These are phyloP conservation scores for Magallana gigas DNA, from an alignment of 1,140 invertebrate species.

Conservation along the genomic window DNA sequence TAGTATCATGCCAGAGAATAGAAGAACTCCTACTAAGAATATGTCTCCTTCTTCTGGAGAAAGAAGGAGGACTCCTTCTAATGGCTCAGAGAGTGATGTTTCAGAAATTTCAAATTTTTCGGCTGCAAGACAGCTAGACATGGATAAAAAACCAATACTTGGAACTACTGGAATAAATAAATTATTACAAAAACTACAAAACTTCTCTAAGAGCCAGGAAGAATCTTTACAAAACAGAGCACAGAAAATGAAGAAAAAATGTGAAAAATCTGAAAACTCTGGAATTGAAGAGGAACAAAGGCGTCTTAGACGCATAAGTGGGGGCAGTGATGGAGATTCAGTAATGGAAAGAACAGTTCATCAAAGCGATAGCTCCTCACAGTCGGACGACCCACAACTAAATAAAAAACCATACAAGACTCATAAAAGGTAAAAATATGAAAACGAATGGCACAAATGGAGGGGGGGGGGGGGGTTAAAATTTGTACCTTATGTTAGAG, in stretches of 20 bases:
- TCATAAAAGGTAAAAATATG: constrained; percentile 61
- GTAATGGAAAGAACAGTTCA: constrained; percentile 48
- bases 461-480: too few relatives aligned
- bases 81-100: constrained; percentile 60
- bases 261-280: constrained; percentile 30
- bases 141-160: constrained; percentile 40
- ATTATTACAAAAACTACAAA: constrained; percentile 66
- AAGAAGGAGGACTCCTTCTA: constrained; percentile 56
- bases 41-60: constrained; percentile 43
- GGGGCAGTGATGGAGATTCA: constrained; percentile 59
- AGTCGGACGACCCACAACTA: constrained; percentile 65
- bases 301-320: constrained; percentile 61
- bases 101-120: constrained; percentile 45
- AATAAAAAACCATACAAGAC: constrained; percentile 51
- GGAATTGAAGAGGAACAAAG: constrained; percentile 41
- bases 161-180: constrained; percentile 48
- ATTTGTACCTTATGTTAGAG: too few relatives aligned
- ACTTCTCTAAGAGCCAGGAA: constrained; percentile 61
- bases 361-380: constrained; percentile 65
- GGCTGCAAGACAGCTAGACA: constrained; percentile 55
- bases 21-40: constrained; percentile 53
- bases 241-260: constrained; percentile 56
- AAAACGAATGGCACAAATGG: too few relatives aligned
- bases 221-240: constrained; percentile 51
- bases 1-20: constrained; percentile 15